Evolutionary conservation across 2,888 invertebrate genomes (phyloP).

Genomic region (Harpalus rufipes): DNA sequence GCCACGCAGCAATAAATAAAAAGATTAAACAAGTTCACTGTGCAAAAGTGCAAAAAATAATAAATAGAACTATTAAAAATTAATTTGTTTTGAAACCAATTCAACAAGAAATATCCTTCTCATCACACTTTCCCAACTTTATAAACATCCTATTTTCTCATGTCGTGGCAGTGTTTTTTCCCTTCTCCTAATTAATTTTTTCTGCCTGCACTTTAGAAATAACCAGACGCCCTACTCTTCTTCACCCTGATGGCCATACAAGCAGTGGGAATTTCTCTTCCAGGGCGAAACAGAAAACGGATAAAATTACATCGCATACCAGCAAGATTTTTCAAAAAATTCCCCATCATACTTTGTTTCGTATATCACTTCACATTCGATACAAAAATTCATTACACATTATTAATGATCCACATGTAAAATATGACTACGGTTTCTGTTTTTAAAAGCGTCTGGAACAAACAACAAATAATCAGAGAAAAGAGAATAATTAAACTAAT

Average conservation of each 20-base stretch:
- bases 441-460: neutral
- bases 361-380: neutral
- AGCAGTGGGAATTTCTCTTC: neutral
- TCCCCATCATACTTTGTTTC: neutral
- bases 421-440: constrained; percentile 12
- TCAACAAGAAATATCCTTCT: neutral
- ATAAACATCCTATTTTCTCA: constrained; percentile 11
- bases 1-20: too few species aligned
- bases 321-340: constrained; percentile 11
- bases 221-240: neutral
- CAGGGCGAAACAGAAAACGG: constrained; percentile 10
- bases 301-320: constrained; percentile 10
- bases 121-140: constrained; percentile 14
- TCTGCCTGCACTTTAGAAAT: constrained; percentile 6
- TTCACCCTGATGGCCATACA: neutral
- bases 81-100: neutral
- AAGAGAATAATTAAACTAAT: neutral
- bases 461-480: constrained; percentile 1
- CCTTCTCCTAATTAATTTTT: constrained; percentile 22
- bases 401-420: constrained; percentile 17
- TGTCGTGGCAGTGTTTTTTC: neutral
- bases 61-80: neutral
- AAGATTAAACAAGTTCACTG: too few species aligned
- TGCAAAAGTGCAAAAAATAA: too few species aligned
- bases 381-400: constrained; percentile 22